Conservation (phyloP, 2,888 invertebrate species). For the Imbricaverruca yamaguchii region DNA sequence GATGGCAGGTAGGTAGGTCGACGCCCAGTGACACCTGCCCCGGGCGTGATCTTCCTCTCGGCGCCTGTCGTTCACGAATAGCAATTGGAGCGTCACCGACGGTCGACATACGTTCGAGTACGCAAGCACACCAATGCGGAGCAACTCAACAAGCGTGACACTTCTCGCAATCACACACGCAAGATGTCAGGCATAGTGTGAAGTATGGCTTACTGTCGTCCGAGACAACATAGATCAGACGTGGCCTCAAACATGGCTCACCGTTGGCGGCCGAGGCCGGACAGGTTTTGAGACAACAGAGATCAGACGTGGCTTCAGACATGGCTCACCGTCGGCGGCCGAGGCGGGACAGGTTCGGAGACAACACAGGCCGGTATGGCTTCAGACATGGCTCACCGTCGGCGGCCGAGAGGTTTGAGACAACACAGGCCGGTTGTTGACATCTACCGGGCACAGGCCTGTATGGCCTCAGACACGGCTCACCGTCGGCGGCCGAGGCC, state of each 20-base stretch:
- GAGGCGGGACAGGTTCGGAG: background rate
- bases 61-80: background rate
- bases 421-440: slow-evolving; percentile 24
- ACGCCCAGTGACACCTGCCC: background rate
- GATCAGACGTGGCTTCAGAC: background rate
- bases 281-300: no score
- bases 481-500: no score
- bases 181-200: no score
- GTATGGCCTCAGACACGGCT: no score
- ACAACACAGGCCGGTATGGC: slow-evolving; percentile 13
- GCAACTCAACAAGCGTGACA: background rate
- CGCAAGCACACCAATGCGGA: background rate
- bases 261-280: background rate
- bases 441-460: no score
- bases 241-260: no score
- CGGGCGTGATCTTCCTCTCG: background rate
- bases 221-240: background rate
- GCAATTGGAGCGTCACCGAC: no score
- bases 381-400: background rate
- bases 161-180: background rate
- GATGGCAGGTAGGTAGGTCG: background rate
- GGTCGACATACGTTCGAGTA: no score
- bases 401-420: slow-evolving; percentile 33
- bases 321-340: background rate
- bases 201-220: no score